Evolutionary conservation across 2,888 invertebrate species (phyloP), one percentile per base, ranked within the genome.

Genomic region (Helobdella robusta): DNA sequence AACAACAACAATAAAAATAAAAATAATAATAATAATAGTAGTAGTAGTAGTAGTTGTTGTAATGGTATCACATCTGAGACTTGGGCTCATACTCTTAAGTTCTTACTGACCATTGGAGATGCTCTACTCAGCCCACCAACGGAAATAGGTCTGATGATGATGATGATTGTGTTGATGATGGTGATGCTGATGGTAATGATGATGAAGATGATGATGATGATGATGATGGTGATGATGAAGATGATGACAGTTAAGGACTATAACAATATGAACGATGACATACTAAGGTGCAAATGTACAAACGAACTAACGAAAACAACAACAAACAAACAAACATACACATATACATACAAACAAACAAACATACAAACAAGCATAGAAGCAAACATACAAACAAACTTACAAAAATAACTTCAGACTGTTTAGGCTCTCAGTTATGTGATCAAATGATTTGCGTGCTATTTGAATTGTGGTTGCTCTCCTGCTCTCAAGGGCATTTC

Each of bases 391-490:
- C n/a, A n/a, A n/a, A n/a, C n/a, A n/a, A n/a, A n/a, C n/a, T n/a
- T n/a, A n/a, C n/a, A n/a, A n/a, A n/a, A n/a, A n/a, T n/a, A n/a
- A n/a, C n/a, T 69, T 5, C 70, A 83, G 93, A 93, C 80, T 89
- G 92, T 75, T 90, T 91, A n/a, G 90, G 90, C 0, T 93, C 93
- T 78, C 92, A 94, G 77, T 83, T 95, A 54, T 92, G 93, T 77
- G 92, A 94, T 79, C 83, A 95, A 40, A 91, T 95, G 62, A 83
- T 95, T 4, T 90, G 91, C 71, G 94, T 94, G 40, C 84, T 95
- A 64, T 89, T 95, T 79, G 91, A 94, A 82, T 86, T 91, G 63
- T 88, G 88, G 88, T 77, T 89, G 62, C 81, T 87, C 59, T 86
- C 87, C 2, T 88, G 88, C 75, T 83, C 84, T 62, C 83, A 84